These are phyloP conservation scores for Meda fulgida DNA, from an alignment of 2,797 vertebrate species.

Conservation along the genomic window DNA sequence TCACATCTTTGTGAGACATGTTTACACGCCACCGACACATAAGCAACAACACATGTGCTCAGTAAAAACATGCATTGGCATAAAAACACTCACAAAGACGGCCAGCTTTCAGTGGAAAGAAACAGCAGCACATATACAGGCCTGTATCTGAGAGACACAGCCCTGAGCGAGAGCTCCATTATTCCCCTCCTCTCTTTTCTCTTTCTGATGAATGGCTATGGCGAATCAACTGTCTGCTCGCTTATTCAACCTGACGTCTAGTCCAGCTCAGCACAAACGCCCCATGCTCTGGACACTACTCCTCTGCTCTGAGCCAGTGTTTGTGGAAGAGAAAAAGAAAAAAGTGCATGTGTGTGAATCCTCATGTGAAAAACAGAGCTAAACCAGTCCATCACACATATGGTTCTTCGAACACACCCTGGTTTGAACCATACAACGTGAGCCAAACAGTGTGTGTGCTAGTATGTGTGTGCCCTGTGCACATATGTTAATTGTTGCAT, in stretches of 20 bases:
- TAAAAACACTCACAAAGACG: conserved; percentile 29
- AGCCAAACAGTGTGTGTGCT: conserved; percentile 34
- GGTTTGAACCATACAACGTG: background rate
- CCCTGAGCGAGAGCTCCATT: conserved; percentile 74
- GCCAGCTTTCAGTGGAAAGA: conserved; percentile 22
- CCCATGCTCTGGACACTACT: conserved; percentile 79
- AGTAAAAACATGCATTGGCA: conserved; percentile 19
- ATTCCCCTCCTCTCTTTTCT: conserved; percentile 78
- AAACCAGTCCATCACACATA: conserved; percentile 31
- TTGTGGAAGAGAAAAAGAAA: conserved; percentile 38
- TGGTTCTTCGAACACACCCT: conserved; percentile 23
- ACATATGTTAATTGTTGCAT: conserved; percentile 53
- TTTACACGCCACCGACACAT: conserved; percentile 40
- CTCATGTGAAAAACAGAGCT: conserved; percentile 28
- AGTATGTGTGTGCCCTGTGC: conserved; percentile 41
- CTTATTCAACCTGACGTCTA: conserved; percentile 84
- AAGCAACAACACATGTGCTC: conserved; percentile 22
- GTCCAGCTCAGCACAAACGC: conserved; percentile 86
- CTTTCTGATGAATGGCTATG: conserved; percentile 84
- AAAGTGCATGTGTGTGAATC: conserved; percentile 39
- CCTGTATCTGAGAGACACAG: conserved; percentile 74
- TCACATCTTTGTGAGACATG: background rate
- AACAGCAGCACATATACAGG: conserved; percentile 63
- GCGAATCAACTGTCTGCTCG: conserved; percentile 84
- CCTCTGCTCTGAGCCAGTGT: conserved; percentile 71